Percentiles rank a stretch among this genome's conserved stretches.
Conservation (phyloP, 2,888 invertebrate species). For the Latrodectus elegans region DNA sequence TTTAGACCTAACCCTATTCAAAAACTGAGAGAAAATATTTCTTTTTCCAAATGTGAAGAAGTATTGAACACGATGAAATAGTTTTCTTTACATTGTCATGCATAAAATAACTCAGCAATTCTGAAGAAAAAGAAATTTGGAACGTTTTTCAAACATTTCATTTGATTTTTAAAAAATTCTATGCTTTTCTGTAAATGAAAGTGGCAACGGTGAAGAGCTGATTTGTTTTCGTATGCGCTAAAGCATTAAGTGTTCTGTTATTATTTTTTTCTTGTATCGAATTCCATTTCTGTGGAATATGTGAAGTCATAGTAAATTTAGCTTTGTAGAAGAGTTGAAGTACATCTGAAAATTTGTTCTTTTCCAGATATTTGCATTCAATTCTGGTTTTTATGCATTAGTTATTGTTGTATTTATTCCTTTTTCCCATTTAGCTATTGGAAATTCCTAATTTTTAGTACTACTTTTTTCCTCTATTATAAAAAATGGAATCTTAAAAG, state of each 20-base stretch:
- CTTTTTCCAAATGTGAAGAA: background rate
- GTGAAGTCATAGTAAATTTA: too few species aligned
- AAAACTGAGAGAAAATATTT: background rate
- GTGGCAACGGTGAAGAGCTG: conserved; percentile 28
- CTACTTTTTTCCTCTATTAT: too few species aligned
- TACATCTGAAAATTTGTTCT: too few species aligned
- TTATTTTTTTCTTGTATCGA: conserved; percentile 26
- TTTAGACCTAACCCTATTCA: background rate
- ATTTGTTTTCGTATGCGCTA: conserved; percentile 27
- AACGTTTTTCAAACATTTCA: conserved; percentile 45
- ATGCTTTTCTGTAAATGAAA: conserved; percentile 47
- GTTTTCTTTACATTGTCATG: background rate
- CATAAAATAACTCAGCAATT: background rate
- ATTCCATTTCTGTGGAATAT: conserved; percentile 25
- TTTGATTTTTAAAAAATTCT: conserved; percentile 34
- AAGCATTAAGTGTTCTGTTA: conserved; percentile 26
- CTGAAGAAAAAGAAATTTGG: background rate
- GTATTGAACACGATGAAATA: background rate
- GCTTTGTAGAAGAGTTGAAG: too few species aligned
- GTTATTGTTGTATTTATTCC: too few species aligned
- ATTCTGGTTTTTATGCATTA: too few species aligned
- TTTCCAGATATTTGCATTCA: too few species aligned
- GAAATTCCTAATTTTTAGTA: too few species aligned
- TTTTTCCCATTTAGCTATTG: too few species aligned
- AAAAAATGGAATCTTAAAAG: too few species aligned